phyloP scores from a whole-genome alignment of 2,797 vertebrate species.

The Ctenosaura bakeri region DNA sequence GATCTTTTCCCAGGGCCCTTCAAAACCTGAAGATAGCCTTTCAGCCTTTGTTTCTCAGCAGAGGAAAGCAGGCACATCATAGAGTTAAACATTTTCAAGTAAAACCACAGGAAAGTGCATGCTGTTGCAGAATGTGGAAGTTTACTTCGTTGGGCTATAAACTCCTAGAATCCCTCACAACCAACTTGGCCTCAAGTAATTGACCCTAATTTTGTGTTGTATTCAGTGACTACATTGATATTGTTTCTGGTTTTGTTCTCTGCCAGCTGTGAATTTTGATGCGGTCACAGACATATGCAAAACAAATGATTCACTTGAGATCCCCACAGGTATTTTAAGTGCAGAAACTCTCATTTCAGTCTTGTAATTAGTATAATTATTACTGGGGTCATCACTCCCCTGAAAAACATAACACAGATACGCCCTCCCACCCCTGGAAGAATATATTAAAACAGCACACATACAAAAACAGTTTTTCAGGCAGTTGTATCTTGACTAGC shows the following conservation, averaged over 20 bases:
- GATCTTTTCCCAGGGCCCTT: not conserved
- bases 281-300: not conserved
- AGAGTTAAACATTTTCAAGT: not conserved
- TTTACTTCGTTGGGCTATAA: too few species aligned
- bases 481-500: not conserved
- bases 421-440: not conserved
- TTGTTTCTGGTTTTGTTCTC: not conserved
- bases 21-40: too few species aligned
- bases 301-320: not conserved
- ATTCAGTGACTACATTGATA: not conserved
- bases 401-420: not conserved
- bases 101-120: not conserved
- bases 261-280: not conserved
- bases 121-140: too few species aligned
- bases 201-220: too few species aligned
- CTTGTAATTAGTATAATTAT: not conserved
- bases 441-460: not conserved
- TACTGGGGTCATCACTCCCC: fast-evolving
- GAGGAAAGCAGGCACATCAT: not conserved
- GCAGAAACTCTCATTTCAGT: not conserved
- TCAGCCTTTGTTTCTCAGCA: not conserved
- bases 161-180: too few species aligned
- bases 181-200: too few species aligned
- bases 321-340: not conserved
- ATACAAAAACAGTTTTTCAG: not conserved